phyloP scores from a whole-genome alignment of 1,140 invertebrate genomes.

The Cydia fagiglandana region DNA sequence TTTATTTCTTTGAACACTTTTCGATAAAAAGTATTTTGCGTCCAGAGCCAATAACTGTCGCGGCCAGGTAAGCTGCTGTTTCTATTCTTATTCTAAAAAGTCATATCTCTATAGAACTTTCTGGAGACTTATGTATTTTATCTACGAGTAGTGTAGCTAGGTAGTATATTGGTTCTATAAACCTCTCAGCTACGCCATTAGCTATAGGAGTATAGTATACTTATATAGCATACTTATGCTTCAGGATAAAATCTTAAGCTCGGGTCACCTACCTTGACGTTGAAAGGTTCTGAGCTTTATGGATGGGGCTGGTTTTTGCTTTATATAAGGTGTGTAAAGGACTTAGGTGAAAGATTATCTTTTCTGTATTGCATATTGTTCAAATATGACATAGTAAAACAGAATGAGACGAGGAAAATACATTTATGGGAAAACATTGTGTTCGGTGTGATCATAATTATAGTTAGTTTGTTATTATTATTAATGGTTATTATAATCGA shows the following conservation, averaged over 20 bases:
- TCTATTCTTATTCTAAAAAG: not conserved
- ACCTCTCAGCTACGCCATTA: constrained; percentile 4
- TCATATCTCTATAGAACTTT: not conserved
- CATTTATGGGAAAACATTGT: too few species aligned
- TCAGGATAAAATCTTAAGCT: constrained; percentile 1
- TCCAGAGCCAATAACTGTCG: constrained; percentile 8
- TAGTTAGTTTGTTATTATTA: too few species aligned
- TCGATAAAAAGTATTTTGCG: constrained; percentile 14
- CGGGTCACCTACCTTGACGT: not conserved
- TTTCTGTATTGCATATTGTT: not conserved
- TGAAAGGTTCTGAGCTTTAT: constrained; percentile 13
- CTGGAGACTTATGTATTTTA: not conserved
- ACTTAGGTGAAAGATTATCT: not conserved
- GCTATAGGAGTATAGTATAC: constrained; percentile 11
- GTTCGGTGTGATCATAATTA: too few species aligned
- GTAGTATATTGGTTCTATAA: constrained; percentile 19
- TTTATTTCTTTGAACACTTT: not conserved
- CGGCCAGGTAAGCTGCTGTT: constrained; percentile 4
- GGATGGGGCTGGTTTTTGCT: not conserved
- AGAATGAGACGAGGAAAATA: not conserved
- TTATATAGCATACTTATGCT: constrained; percentile 3
- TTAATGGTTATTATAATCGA: too few species aligned
- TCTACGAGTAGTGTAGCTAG: not conserved
- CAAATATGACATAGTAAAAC: not conserved
- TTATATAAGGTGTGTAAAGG: not conserved